Evolutionary conservation across 1,140 invertebrate genomes (phyloP), one percentile per base, ranked within the genome.

Genomic region (Saccostrea glomerata): DNA sequence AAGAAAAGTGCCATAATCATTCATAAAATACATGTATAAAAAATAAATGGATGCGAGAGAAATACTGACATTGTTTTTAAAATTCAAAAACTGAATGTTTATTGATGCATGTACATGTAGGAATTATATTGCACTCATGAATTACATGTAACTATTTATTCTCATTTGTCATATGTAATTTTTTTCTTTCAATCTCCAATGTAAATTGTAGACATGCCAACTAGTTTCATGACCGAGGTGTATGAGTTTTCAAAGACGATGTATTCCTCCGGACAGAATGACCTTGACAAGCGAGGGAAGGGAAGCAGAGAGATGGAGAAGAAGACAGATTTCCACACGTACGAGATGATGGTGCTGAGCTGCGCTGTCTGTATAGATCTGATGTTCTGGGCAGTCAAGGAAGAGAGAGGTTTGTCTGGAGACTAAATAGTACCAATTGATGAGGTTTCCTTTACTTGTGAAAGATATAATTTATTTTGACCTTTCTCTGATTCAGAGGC

Each of bases 331-430:
- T 97, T 97, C 85, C 96, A 97, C 70, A 97, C 93, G 97, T 93
- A 97, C 97, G 98, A 99, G 95, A 97, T 99, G 54, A 98, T 98
- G 93, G 98, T 99, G 0, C 98, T 98, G 96, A 98, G 98, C 0
- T 99, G 99, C 95, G 98, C 98, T 4, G 98, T 98, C 20, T 99
- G 98, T 95, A 98, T 99, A 1, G 98, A 99, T 95, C 96, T 99
- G 0, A 96, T 99, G 3, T 98, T 99, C 54, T 99, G 99, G 99
- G 98, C 98, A 15, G 98, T 99, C 91, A 97, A 97, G 2, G 98
- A 99, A 95, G 98, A 99, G 96, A 98, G 98, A 92, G 98, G 98
- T 99, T 95, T 55, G 40, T 7, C 15, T 82, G 4, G 23, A 3
- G 5, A 47, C 47, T 47, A 47, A 47, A 47, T 47, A 47, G 47